A percentile compares a stretch with the other conserved stretches of the same genome.
phyloP scores from a whole-genome alignment of 2,113 vertebrate genomes.

The Patagioenas fasciata region DNA sequence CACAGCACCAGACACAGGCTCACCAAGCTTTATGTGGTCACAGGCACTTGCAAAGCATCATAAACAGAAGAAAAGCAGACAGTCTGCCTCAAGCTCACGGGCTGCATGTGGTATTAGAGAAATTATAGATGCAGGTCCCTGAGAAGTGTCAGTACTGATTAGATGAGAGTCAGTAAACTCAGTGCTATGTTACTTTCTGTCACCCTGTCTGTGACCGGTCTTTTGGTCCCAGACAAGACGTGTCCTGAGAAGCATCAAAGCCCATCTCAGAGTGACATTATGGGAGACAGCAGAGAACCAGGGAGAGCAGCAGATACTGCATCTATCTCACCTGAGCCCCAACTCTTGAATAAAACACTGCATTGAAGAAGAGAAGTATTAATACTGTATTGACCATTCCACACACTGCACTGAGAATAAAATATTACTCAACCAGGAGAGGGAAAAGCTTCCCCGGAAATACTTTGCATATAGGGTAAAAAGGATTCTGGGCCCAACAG shows the following conservation, averaged over 20 bases:
- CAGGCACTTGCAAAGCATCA: background rate
- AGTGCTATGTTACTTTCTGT: background rate
- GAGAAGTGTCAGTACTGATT: background rate
- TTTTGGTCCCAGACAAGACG: background rate
- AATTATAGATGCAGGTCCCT: background rate
- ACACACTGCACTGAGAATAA: background rate
- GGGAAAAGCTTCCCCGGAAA: background rate
- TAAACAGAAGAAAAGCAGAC: background rate
- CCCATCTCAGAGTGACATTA: background rate
- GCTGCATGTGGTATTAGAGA: background rate
- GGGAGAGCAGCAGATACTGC: background rate
- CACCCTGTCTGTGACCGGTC: background rate
- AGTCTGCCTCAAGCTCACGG: background rate
- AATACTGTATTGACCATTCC: background rate
- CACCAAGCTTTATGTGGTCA: background rate
- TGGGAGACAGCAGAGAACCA: background rate
- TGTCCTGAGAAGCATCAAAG: background rate
- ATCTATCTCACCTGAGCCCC: background rate
- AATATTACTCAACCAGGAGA: background rate
- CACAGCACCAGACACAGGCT: background rate
- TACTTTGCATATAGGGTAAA: background rate
- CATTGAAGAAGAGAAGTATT: background rate
- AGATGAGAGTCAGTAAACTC: background rate
- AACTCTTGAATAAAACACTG: background rate
- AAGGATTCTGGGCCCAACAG: rapidly evolving